These are phyloP conservation scores for Cheilinus undulatus DNA, from an alignment of 2,113 vertebrate species.

Conservation along the genomic window DNA sequence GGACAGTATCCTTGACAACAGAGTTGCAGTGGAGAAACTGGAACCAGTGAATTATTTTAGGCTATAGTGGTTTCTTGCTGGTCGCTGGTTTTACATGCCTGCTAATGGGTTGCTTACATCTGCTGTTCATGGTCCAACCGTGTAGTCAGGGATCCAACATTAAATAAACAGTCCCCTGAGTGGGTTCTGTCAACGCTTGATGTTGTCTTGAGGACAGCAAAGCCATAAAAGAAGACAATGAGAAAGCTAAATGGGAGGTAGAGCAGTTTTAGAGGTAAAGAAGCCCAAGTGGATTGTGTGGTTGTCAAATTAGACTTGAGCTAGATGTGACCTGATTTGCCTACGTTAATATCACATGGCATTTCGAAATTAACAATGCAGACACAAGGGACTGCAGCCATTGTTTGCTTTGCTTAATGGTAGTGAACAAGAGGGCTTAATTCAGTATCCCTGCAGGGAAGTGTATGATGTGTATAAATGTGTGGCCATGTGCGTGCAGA, in stretches of 20 bases:
- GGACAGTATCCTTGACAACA: slow-evolving; percentile 42
- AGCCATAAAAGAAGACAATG: slow-evolving; percentile 22
- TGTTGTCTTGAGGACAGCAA: slow-evolving; percentile 19
- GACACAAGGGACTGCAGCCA: slow-evolving; percentile 52
- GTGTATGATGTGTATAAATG: neutral
- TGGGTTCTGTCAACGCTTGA: slow-evolving; percentile 40
- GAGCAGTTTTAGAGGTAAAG: slow-evolving; percentile 46
- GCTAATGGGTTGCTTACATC: slow-evolving; percentile 58
- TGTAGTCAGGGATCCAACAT: slow-evolving; percentile 45
- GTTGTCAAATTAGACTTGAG: slow-evolving; percentile 68
- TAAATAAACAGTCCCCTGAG: slow-evolving; percentile 49
- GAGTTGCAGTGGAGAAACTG: slow-evolving; percentile 28
- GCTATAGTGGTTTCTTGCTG: slow-evolving; percentile 24
- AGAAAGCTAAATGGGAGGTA: slow-evolving; percentile 8
- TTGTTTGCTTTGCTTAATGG: slow-evolving; percentile 55
- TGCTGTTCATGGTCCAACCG: slow-evolving; percentile 2
- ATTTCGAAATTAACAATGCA: slow-evolving; percentile 63
- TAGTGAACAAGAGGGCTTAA: slow-evolving; percentile 14
- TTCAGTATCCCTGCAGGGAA: slow-evolving; percentile 21
- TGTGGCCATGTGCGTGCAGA: neutral
- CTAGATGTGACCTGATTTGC: slow-evolving; percentile 70
- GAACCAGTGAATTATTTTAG: slow-evolving; percentile 39
- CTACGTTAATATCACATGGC: slow-evolving; percentile 64
- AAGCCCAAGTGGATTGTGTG: slow-evolving; percentile 41
- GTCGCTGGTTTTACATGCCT: slow-evolving; percentile 47